Evolutionary conservation across 2,888 invertebrate species (phyloP).

Genomic region (Leptarthrus brevirostris): DNA sequence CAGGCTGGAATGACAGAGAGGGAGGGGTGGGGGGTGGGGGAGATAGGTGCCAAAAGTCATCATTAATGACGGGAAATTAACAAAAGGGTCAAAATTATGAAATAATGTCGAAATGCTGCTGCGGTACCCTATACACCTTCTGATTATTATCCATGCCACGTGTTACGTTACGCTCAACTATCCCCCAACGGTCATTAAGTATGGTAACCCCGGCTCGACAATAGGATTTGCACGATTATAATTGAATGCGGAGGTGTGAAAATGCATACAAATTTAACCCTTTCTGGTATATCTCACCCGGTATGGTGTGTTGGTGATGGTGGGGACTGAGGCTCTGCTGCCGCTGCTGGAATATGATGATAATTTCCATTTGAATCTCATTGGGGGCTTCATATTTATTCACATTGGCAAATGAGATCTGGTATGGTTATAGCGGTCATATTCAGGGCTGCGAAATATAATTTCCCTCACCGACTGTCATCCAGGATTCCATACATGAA

Average conservation of each 20-base stretch:
- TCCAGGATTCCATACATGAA: no score
- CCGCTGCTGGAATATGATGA: neutral
- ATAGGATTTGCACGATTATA: neutral
- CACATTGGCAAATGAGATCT: neutral
- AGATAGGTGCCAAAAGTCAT: slow-evolving; percentile 12
- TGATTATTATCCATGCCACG: slow-evolving; percentile 31
- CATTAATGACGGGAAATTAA: slow-evolving; percentile 47
- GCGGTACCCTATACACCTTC: neutral
- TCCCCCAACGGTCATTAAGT: neutral
- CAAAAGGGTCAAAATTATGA: slow-evolving; percentile 48
- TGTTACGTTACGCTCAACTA: neutral
- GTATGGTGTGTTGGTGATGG: no score
- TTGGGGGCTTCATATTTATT: neutral
- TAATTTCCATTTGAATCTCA: slow-evolving; percentile 4
- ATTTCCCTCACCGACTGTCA: no score
- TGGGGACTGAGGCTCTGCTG: no score
- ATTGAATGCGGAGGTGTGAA: slow-evolving; percentile 7
- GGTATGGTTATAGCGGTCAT: neutral
- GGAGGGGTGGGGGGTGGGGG: neutral
- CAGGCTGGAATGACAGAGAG: no score
- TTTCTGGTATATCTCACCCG: no score
- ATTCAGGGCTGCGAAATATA: no score
- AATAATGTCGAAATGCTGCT: slow-evolving; percentile 6
- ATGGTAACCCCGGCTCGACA: neutral
- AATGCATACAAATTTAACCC: slow-evolving; percentile 4